These are phyloP conservation scores for Coenonympha glycerion DNA, from an alignment of 2,888 invertebrate species.

Conservation along the genomic window DNA sequence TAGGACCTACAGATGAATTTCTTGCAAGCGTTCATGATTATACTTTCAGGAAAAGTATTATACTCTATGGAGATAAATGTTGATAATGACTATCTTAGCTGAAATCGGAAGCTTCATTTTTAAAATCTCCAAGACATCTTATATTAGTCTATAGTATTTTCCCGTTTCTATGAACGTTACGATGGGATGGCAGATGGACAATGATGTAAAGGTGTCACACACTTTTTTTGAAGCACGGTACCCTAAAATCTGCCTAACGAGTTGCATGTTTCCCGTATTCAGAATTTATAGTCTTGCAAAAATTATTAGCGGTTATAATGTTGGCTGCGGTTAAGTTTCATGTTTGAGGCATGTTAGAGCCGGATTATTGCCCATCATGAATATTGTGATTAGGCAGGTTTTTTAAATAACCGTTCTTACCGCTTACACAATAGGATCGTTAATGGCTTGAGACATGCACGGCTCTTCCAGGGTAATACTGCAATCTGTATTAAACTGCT, in stretches of 20 bases:
- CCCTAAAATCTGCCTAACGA: constrained; percentile 19
- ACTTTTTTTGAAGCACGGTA: too few relatives aligned
- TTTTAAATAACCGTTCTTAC: constrained; percentile 8
- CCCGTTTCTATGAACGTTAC: too few relatives aligned
- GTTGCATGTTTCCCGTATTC: constrained; percentile 24
- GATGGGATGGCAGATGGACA: too few relatives aligned
- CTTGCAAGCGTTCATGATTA: too few relatives aligned
- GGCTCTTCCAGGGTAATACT: background rate
- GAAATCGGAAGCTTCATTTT: too few relatives aligned
- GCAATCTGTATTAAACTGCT: background rate
- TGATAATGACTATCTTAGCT: too few relatives aligned
- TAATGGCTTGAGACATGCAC: constrained; percentile 9
- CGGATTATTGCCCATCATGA: constrained; percentile 16
- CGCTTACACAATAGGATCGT: constrained; percentile 5
- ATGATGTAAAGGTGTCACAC: too few relatives aligned
- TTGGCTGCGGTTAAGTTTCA: constrained; percentile 19
- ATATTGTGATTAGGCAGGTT: constrained; percentile 14
- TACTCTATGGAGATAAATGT: too few relatives aligned
- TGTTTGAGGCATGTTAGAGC: constrained; percentile 23
- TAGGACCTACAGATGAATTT: too few relatives aligned
- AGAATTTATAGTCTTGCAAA: constrained; percentile 26
- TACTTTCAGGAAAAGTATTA: too few relatives aligned
- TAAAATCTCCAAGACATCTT: too few relatives aligned
- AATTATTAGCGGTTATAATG: constrained; percentile 24
- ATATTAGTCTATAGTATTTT: too few relatives aligned